Percentiles rank a stretch among this genome's conserved stretches.
Conservation (phyloP, 2,797 vertebrate genomes). For the Petrocephalus sullivani region DNA sequence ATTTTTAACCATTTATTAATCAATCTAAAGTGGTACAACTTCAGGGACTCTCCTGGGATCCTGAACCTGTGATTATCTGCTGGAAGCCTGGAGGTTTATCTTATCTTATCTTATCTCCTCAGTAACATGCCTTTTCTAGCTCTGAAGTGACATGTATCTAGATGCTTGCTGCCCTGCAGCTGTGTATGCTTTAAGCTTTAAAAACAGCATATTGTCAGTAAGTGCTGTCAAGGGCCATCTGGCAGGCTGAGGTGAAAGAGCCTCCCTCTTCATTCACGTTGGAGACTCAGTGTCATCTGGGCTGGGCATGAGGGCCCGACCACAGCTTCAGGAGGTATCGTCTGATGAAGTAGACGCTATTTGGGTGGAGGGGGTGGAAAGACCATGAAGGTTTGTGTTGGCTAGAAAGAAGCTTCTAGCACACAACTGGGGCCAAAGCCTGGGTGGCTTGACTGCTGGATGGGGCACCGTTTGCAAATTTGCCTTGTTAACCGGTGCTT, state of each 20-base stretch:
- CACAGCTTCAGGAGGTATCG: not conserved
- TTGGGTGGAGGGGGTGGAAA: not conserved
- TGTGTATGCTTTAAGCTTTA: not conserved
- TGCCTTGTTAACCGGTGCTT: not conserved
- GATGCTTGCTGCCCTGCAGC: not conserved
- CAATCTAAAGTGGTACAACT: not conserved
- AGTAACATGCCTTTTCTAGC: not conserved
- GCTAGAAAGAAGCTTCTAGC: not conserved
- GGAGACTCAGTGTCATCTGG: not conserved
- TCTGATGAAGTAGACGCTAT: not conserved
- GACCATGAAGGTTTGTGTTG: not conserved
- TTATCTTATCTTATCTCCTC: no score
- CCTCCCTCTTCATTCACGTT: not conserved
- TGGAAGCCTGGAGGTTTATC: not conserved
- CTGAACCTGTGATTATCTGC: not conserved
- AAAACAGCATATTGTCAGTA: not conserved
- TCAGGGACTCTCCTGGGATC: not conserved
- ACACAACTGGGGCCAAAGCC: not conserved
- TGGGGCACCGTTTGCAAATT: not conserved
- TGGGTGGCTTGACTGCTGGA: not conserved
- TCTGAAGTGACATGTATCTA: not conserved
- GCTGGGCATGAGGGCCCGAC: not conserved
- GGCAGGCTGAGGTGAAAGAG: no score
- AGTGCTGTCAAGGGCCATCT: not conserved
- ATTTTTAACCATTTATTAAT: not conserved